Conservation (phyloP, 2,797 vertebrate species). For the Typhlichthys eigenmanni region DNA sequence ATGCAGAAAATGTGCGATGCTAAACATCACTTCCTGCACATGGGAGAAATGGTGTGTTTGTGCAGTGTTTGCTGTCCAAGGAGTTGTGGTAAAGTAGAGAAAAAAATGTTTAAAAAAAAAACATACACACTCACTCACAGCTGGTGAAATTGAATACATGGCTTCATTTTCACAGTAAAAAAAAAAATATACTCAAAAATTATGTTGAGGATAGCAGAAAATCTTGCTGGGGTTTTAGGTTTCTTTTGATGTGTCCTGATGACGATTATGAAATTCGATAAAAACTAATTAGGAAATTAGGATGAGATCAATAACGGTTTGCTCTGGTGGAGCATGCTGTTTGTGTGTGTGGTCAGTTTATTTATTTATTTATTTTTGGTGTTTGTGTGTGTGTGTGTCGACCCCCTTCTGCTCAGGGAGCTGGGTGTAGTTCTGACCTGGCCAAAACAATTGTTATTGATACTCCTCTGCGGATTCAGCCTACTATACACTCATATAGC, state of each 20-base stretch:
- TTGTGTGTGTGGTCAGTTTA: slow-evolving; percentile 23
- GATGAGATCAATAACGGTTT: slow-evolving; percentile 77
- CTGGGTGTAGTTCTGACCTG: slow-evolving; percentile 68
- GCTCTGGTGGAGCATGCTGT: slow-evolving; percentile 69
- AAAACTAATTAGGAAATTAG: slow-evolving; percentile 86
- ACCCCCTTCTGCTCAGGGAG: slow-evolving; percentile 61
- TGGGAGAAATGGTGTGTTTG: slow-evolving; percentile 74
- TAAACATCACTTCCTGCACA: slow-evolving; percentile 81
- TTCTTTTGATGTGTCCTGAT: slow-evolving; percentile 81
- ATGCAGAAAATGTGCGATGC: slow-evolving; percentile 84
- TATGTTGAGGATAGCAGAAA: slow-evolving; percentile 81
- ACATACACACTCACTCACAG: slow-evolving; percentile 69
- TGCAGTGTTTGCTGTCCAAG: slow-evolving; percentile 80
- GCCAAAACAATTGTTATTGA: slow-evolving; percentile 81
- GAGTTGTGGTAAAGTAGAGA: slow-evolving; percentile 62
- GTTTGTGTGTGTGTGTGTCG: slow-evolving; percentile 26
- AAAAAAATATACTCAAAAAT: slow-evolving; percentile 57
- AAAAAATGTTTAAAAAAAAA: slow-evolving; percentile 31
- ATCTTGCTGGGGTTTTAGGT: slow-evolving; percentile 81
- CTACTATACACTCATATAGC: slow-evolving; percentile 61
- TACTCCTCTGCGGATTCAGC: slow-evolving; percentile 75
- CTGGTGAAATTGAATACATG: slow-evolving; percentile 77
- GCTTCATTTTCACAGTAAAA: slow-evolving; percentile 74
- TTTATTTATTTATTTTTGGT: slow-evolving; percentile 12
- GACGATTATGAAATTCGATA: slow-evolving; percentile 86